phyloP scores from a whole-genome alignment of 2,888 invertebrate genomes.

The Lutraria lutraria region DNA sequence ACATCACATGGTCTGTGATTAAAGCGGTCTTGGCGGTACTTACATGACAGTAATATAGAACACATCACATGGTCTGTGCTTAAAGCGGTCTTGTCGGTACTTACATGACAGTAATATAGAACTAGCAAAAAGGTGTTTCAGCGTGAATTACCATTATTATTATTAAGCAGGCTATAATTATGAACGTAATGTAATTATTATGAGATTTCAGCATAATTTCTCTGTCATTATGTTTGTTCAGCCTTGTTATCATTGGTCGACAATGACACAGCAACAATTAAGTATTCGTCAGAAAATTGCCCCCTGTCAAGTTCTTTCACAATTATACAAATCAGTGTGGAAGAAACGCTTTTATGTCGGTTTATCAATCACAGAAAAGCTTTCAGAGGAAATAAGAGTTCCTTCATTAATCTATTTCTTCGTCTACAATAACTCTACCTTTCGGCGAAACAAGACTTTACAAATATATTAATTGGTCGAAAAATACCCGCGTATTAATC shows the following conservation, averaged over 20 bases:
- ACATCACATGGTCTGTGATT: no score
- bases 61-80: no score
- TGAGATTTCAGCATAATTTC: not conserved
- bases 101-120: no score
- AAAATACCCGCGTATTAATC: slow-evolving; percentile 62
- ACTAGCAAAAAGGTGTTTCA: no score
- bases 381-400: slow-evolving; percentile 50
- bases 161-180: not conserved
- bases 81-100: no score
- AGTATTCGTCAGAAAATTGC: slow-evolving; percentile 48
- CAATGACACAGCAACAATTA: not conserved
- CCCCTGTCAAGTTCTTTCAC: slow-evolving; percentile 47
- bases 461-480: slow-evolving; percentile 55
- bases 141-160: no score
- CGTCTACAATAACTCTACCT: slow-evolving; percentile 39
- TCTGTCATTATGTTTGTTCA: slow-evolving; percentile 18
- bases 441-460: slow-evolving; percentile 36
- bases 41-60: no score
- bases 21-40: no score
- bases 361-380: slow-evolving; percentile 46
- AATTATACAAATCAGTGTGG: slow-evolving; percentile 45
- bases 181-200: slow-evolving; percentile 17
- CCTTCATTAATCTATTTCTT: slow-evolving; percentile 47
- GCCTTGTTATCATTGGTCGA: not conserved
- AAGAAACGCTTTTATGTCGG: slow-evolving; percentile 38